These are phyloP conservation scores for Brachyopa scutellaris DNA, from an alignment of 2,888 invertebrate genomes.

Conservation along the genomic window DNA sequence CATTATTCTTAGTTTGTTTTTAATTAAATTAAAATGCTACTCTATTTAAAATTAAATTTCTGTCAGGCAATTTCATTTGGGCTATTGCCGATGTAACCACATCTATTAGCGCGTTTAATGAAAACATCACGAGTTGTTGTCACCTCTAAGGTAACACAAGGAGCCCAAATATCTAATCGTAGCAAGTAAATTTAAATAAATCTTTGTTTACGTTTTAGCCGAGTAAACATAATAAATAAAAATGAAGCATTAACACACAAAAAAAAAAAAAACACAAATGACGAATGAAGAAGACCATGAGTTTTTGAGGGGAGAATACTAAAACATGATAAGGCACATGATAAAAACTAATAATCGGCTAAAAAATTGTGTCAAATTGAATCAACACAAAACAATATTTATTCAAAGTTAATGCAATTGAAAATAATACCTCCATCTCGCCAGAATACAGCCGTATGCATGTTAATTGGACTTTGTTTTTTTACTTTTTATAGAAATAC, in stretches of 20 bases:
- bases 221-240: slow-evolving; percentile 14
- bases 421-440: slow-evolving; percentile 79
- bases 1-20: neutral
- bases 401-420: neutral
- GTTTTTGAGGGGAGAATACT: too few relatives aligned
- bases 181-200: neutral
- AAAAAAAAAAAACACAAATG: neutral
- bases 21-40: neutral
- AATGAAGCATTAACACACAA: neutral
- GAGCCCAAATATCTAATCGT: neutral
- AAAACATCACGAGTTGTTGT: slow-evolving; percentile 13
- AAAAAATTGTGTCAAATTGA: too few relatives aligned
- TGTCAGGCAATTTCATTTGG: neutral
- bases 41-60: neutral
- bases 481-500: slow-evolving; percentile 1
- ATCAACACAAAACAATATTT: slow-evolving; percentile 28
- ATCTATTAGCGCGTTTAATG: too few relatives aligned
- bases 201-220: slow-evolving; percentile 34
- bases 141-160: neutral
- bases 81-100: neutral
- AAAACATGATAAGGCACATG: neutral
- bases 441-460: slow-evolving; percentile 82
- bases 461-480: slow-evolving; percentile 51
- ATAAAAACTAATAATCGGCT: neutral
- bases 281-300: neutral